Conservation (phyloP, 2,888 invertebrate genomes). For the Lapara coniferarum region DNA sequence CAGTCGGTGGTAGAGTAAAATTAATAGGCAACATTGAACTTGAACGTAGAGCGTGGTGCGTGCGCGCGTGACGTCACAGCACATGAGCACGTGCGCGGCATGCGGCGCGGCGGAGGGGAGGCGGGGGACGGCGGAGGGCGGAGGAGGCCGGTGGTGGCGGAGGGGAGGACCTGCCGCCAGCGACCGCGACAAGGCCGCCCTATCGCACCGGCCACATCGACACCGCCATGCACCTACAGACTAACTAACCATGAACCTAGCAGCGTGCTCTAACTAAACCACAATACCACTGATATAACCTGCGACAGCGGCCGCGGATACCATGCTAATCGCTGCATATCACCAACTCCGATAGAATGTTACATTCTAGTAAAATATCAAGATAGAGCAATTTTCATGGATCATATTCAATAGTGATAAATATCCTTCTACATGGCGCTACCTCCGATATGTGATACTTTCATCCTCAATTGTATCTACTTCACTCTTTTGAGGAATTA, state of each 20-base stretch:
- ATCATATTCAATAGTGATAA: no score
- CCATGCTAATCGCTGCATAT: not conserved
- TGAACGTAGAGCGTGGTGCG: conserved; percentile 69
- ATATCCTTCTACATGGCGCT: no score
- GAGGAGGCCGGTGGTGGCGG: not conserved
- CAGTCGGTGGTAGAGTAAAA: conserved; percentile 40
- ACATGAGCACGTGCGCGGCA: conserved; percentile 53
- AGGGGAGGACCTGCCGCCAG: conserved; percentile 36
- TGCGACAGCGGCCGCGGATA: not conserved
- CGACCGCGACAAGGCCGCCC: conserved; percentile 60
- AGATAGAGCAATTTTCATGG: no score
- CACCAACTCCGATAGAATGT: no score
- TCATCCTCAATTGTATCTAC: no score
- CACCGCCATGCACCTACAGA: conserved; percentile 35
- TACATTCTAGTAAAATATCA: no score
- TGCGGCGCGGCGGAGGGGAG: conserved; percentile 40
- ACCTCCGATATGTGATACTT: no score
- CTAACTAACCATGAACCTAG: conserved; percentile 50
- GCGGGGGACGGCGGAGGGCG: conserved; percentile 40
- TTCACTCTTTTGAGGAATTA: no score
- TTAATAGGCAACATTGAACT: conserved; percentile 81
- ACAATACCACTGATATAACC: not conserved
- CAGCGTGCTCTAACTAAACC: conserved; percentile 17
- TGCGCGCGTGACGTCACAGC: conserved; percentile 69
- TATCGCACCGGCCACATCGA: conserved; percentile 56